phyloP scores from a whole-genome alignment of 2,888 invertebrate genomes.

The Apodemia zela region DNA sequence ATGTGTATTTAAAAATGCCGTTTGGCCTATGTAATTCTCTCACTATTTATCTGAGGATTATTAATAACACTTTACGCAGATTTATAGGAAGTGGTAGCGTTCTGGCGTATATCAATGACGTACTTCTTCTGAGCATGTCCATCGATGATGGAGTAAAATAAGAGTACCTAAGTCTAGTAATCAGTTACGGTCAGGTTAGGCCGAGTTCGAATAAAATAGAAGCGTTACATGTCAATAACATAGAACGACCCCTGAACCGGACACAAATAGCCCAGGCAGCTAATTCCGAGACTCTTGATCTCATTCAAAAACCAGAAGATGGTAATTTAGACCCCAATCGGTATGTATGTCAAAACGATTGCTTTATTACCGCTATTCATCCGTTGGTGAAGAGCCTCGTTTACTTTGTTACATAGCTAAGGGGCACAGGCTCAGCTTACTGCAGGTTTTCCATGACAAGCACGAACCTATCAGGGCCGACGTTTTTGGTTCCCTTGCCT shows the following conservation, averaged over 20 bases:
- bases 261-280: conserved; percentile 29
- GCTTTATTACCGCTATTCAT: not conserved
- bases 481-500: no score
- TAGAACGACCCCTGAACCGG: conserved; percentile 25
- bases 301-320: no score
- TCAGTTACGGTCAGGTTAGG: no score
- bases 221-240: conserved; percentile 1
- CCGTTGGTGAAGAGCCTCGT: not conserved
- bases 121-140: no score
- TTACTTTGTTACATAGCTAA: conserved; percentile 1
- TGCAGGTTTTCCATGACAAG: not conserved
- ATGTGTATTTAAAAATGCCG: conserved; percentile 26
- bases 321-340: no score
- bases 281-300: conserved; percentile 1
- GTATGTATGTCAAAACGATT: conserved; percentile 23
- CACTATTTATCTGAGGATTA: conserved; percentile 15
- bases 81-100: no score
- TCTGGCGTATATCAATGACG: no score
- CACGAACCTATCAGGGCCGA: conserved; percentile 8
- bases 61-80: no score
- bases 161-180: no score
- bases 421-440: not conserved
- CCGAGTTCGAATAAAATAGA: no score
- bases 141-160: no score
- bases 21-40: conserved; percentile 26